A percentile compares a stretch with the other conserved stretches of the same genome.
phyloP scores from a whole-genome alignment of 2,888 invertebrate genomes.

The Tineola bisselliella region DNA sequence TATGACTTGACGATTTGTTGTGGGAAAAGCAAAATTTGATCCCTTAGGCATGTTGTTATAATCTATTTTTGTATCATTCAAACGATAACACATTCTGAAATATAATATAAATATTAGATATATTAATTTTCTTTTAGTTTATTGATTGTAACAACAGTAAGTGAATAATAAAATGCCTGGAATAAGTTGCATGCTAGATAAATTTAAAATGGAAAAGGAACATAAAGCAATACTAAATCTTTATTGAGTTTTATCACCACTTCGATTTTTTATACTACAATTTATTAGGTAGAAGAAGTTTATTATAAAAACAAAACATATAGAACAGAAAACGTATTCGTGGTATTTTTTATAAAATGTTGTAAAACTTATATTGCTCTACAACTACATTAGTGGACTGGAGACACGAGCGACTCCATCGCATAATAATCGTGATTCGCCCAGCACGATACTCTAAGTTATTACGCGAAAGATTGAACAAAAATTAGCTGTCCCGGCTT shows the following conservation, averaged over 20 bases:
- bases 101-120: no score
- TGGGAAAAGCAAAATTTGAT: slow-evolving; percentile 56
- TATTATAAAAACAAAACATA: slow-evolving; percentile 15
- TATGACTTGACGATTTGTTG: slow-evolving; percentile 60
- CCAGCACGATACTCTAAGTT: slow-evolving; percentile 50
- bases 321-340: slow-evolving; percentile 20
- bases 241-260: slow-evolving; percentile 14
- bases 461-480: slow-evolving; percentile 45
- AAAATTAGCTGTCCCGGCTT: slow-evolving; percentile 41
- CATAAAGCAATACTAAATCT: not conserved
- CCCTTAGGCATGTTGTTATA: slow-evolving; percentile 25
- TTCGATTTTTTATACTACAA: slow-evolving; percentile 12
- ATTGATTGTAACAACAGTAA: no score
- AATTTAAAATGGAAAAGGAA: not conserved
- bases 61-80: no score
- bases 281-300: slow-evolving; percentile 9
- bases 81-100: no score
- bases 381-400: slow-evolving; percentile 22
- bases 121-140: no score
- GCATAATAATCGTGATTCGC: slow-evolving; percentile 49
- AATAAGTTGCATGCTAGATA: not conserved
- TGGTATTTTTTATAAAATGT: slow-evolving; percentile 23
- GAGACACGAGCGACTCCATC: slow-evolving; percentile 29
- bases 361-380: slow-evolving; percentile 30
- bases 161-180: not conserved